Conservation (phyloP, 1,140 invertebrate genomes). For the Eupeodes corollae region DNA sequence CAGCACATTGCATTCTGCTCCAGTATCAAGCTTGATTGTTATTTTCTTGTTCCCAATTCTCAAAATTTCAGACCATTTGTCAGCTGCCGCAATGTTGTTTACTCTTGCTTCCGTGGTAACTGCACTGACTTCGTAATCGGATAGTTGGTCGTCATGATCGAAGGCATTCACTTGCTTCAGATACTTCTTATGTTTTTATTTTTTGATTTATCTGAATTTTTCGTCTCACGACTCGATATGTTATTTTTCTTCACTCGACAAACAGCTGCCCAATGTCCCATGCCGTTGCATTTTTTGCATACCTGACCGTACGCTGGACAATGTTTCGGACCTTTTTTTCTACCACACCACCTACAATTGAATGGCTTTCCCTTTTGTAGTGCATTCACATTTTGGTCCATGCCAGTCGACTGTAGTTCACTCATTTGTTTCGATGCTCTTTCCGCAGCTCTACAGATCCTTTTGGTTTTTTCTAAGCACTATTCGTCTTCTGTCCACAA, state of each 20-base stretch:
- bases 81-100: not conserved
- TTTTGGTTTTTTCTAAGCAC: slow-evolving; percentile 1
- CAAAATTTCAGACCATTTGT: not conserved
- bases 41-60: not conserved
- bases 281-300: slow-evolving; percentile 7
- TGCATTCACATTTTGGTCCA: not conserved
- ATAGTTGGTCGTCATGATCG: slow-evolving; percentile 10
- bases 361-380: not conserved
- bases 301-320: slow-evolving; percentile 9
- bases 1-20: not conserved
- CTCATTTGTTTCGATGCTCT: not conserved
- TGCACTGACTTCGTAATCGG: slow-evolving; percentile 15
- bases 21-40: slow-evolving; percentile 1
- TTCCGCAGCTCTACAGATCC: slow-evolving; percentile 3
- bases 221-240: too few species aligned
- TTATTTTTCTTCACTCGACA: not conserved
- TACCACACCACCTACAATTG: slow-evolving; percentile 5
- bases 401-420: not conserved
- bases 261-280: slow-evolving; percentile 3
- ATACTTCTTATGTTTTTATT: slow-evolving; percentile 2
- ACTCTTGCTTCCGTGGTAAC: slow-evolving; percentile 1
- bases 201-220: too few species aligned
- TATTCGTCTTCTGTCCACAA: not conserved
- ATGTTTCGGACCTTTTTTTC: not conserved
- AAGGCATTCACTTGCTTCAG: slow-evolving; percentile 5